phyloP scores from a whole-genome alignment of 2,797 vertebrate species.

The Chaenodraco wilsoni region DNA sequence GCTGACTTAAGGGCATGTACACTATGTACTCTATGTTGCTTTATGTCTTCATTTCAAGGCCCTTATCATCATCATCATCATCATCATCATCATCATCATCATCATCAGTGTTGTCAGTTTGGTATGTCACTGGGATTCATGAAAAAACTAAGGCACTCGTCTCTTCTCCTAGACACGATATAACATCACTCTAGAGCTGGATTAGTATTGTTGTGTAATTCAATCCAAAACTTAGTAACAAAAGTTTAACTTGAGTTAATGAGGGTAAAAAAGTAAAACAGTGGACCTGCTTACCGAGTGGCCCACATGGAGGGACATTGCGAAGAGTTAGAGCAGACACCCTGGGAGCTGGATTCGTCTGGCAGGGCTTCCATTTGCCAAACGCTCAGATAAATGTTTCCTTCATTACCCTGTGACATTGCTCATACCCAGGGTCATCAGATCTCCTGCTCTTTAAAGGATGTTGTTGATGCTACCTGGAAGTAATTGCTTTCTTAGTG shows the following conservation, averaged over 20 bases:
- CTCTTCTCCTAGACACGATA: neutral
- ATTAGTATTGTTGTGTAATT: slow-evolving; percentile 30
- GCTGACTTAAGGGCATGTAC: slow-evolving; percentile 6
- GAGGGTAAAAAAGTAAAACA: neutral
- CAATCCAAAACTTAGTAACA: slow-evolving; percentile 13
- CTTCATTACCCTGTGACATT: slow-evolving; percentile 58
- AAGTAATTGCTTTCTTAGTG: slow-evolving; percentile 13
- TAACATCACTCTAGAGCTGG: neutral
- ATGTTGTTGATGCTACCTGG: neutral
- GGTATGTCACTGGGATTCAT: slow-evolving; percentile 23
- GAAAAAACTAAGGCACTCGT: neutral
- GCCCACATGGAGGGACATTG: slow-evolving; percentile 43
- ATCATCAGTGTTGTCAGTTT: slow-evolving; percentile 16
- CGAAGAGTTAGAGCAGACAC: slow-evolving; percentile 19
- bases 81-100: neutral
- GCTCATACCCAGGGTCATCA: neutral
- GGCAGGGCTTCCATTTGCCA: slow-evolving; percentile 49
- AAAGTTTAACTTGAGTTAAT: slow-evolving; percentile 51
- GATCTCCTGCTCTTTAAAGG: neutral
- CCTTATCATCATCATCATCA: neutral
- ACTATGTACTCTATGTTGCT: slow-evolving; percentile 5
- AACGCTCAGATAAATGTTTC: slow-evolving; percentile 67
- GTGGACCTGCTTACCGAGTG: slow-evolving; percentile 49
- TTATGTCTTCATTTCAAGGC: neutral
- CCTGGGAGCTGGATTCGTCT: slow-evolving; percentile 46